Base-by-base conservation (phyloP, 1,140 invertebrate genomes). In the Stenopsyche tienmushanensis region DNA sequence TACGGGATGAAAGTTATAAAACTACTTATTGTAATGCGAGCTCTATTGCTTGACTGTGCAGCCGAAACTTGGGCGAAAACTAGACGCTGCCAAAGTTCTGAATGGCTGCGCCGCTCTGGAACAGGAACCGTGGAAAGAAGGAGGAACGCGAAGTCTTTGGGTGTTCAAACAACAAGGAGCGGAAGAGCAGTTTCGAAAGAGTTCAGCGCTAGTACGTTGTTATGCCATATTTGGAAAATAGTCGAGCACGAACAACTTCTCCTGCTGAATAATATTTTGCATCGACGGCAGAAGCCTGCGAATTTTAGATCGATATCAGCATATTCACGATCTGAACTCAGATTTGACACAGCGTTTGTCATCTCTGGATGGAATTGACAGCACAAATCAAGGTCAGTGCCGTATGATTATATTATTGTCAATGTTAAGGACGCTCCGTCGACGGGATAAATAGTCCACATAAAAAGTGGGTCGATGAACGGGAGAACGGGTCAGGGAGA, bases 331-430 rank as follows among this genome's bases (percentile, higher is more conserved):
- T 34, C 29, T 34, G n/a, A n/a, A n/a, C n/a, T n/a, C n/a, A n/a
- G n/a, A n/a, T n/a, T n/a, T n/a, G n/a, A n/a, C n/a, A n/a, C n/a
- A n/a, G n/a, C n/a, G n/a, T n/a, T n/a, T n/a, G n/a, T n/a, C n/a
- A n/a, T n/a, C n/a, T n/a, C n/a, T n/a, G n/a, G n/a, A n/a, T n/a
- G n/a, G n/a, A n/a, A n/a, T n/a, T 34, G 29, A 34, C 13, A 34
- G 29, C 29, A 13, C 5, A 5, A 34, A 34, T 34, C 29, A 34
- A 34, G 29, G 5, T 13, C 29, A 34, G 29, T 7, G 29, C 47
- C 29, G 17, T 60, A 66, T 66, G 64, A 66, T 66, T 66, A 60
- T 54, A 66, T 66, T 66, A 66, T 57, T 60, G 26, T 60, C 58
- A 47, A 21, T 8, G 44, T 3, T 13, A 34, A 52, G 25, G 60